phyloP scores from a whole-genome alignment of 1,140 invertebrate species.

The Notospermus geniculatus region DNA sequence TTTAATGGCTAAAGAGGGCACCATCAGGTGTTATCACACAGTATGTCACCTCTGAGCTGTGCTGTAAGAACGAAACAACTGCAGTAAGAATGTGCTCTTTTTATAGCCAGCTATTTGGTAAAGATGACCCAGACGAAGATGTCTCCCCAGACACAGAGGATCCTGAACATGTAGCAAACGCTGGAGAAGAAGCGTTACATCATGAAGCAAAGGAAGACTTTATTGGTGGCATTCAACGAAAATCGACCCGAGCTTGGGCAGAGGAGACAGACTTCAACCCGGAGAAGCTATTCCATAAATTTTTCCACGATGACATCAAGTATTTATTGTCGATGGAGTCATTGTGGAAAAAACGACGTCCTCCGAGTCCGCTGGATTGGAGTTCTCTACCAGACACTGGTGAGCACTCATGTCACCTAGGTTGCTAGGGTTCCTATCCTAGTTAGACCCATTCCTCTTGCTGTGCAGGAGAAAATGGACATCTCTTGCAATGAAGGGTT shows the following conservation, averaged over 20 bases:
- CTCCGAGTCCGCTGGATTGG: conserved; percentile 74
- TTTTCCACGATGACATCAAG: conserved; percentile 94
- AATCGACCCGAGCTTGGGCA: conserved; percentile 88
- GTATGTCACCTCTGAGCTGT: too few species aligned
- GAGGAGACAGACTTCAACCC: conserved; percentile 79
- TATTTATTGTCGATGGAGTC: conserved; percentile 94
- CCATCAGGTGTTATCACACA: too few species aligned
- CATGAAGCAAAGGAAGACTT: conserved; percentile 53
- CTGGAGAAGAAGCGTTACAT: conserved; percentile 59
- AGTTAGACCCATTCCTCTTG: too few species aligned
- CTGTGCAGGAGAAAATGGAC: too few species aligned
- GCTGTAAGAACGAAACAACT: too few species aligned
- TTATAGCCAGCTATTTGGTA: conserved; percentile 91
- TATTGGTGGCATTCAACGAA: conserved; percentile 71
- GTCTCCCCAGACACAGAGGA: conserved; percentile 96
- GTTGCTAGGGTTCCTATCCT: too few species aligned
- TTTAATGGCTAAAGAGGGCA: too few species aligned
- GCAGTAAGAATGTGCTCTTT: conserved; percentile 5
- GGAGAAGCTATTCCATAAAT: conserved; percentile 63
- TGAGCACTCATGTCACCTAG: too few species aligned
- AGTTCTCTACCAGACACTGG: conserved; percentile 34
- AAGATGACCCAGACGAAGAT: conserved; percentile 87
- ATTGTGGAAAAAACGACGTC: conserved; percentile 83
- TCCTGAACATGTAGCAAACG: conserved; percentile 71
- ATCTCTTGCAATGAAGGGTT: too few species aligned